Evolutionary conservation across 2,797 vertebrate species (phyloP), one percentile per base, ranked within the genome.

Genomic region (Cetoscarus ocellatus): DNA sequence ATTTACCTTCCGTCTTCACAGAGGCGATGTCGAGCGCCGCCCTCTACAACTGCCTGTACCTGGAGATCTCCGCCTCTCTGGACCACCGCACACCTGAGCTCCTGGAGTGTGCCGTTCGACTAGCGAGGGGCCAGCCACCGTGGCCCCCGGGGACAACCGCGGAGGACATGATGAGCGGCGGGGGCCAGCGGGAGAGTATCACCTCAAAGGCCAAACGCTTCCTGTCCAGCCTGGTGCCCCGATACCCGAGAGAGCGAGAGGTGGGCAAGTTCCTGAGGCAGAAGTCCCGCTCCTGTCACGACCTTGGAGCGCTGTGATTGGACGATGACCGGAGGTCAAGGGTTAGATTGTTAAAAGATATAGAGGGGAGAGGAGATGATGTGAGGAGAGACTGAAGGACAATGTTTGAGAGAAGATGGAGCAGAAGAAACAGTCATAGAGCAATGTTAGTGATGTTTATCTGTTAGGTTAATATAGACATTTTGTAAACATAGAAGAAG

Each of bases 201-300:
- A 96, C 96, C 65, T 94, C 95, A 65, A 94, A 95, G 15, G 96
- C 95, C 62, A 96, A 96, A 68, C 95, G 96, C n/a, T 96, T 97
- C 90, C 93, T 97, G 58, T 93, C 95, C 61, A 95, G 90, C 83
- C 88, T 97, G 63, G 94, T 97, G 80, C 95, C 95, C 0, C 94
- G 95, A n/a, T 88, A 92, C 72, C 92, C 83, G 0, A 87, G 92
- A 15, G 93, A 93, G 59, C 73, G 90, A 35, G 93, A 93, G 10
- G 89, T 61, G 50, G 92, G 94, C 78, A 94, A 92, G 82, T 95
- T 96, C 86, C 93, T 96, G 87, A 94, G 96, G 85, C 96, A 96
- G 82, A 95, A 96, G 80, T 97, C 96, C 48, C 95, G 95, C 79
- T 97, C 96, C 0, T 97, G 96, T 75, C 96, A 96, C n/a, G 96